phyloP scores from a whole-genome alignment of 2,888 invertebrate species.

The Drosophila atroscutellata region DNA sequence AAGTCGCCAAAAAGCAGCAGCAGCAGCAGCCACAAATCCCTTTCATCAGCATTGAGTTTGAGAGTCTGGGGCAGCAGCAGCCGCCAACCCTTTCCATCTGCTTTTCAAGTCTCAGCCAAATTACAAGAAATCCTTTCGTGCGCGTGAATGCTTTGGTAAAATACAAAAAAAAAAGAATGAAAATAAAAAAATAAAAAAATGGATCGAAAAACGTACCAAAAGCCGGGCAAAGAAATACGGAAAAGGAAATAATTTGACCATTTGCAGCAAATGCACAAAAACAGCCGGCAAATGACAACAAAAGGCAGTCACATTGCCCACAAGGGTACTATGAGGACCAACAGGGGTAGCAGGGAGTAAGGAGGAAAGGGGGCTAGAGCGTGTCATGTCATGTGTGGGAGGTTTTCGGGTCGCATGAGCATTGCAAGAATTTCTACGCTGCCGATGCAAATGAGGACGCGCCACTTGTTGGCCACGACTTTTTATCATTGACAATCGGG shows the following conservation, averaged over 20 bases:
- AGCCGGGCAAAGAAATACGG: constrained; percentile 67
- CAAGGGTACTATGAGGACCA: constrained; percentile 24
- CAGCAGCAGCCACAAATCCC: constrained; percentile 68
- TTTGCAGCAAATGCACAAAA: constrained; percentile 69
- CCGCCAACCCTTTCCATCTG: constrained; percentile 70
- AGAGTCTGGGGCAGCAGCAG: constrained; percentile 12
- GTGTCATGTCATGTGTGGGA: constrained; percentile 69
- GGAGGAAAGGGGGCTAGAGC: constrained; percentile 7
- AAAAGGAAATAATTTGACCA: constrained; percentile 81
- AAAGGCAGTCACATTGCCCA: constrained; percentile 60
- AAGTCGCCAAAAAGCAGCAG: constrained; percentile 78
- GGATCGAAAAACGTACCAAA: constrained; percentile 49
- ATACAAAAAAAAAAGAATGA: constrained; percentile 49
- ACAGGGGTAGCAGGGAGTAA: not conserved
- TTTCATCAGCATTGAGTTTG: constrained; percentile 64
- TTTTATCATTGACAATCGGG: constrained; percentile 74
- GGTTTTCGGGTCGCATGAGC: constrained; percentile 58
- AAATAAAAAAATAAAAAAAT: constrained; percentile 47
- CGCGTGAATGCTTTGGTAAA: constrained; percentile 80
- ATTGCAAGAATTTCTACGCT: constrained; percentile 65
- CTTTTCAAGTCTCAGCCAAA: constrained; percentile 76
- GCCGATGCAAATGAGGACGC: constrained; percentile 73
- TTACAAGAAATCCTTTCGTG: constrained; percentile 84
- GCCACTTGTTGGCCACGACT: constrained; percentile 78
- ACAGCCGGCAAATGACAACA: constrained; percentile 66